A percentile compares a stretch with the other conserved stretches of the same genome.
phyloP scores from a whole-genome alignment of 1,140 invertebrate species.

The Cyclargus thomasi region DNA sequence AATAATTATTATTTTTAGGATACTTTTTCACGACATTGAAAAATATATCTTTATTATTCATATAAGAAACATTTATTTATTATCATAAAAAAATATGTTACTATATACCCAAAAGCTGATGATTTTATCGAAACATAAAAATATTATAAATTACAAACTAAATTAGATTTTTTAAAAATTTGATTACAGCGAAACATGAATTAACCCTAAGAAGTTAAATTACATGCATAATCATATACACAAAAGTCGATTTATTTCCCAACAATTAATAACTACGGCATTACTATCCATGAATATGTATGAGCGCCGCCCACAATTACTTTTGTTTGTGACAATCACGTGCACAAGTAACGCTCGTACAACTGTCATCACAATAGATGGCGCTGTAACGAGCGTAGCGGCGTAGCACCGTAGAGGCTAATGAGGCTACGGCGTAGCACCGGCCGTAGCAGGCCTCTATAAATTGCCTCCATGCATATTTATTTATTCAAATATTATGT shows the following conservation, averaged over 20 bases:
- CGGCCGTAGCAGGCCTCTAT: conserved; percentile 53
- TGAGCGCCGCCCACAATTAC: conserved; percentile 1
- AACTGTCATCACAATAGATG: conserved; percentile 39
- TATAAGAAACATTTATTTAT: too few species aligned
- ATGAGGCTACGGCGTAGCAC: conserved; percentile 60
- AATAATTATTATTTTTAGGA: too few species aligned
- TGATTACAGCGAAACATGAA: too few species aligned
- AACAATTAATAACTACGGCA: neutral
- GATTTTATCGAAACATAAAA: too few species aligned
- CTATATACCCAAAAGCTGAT: too few species aligned
- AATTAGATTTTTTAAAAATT: too few species aligned
- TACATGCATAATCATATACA: neutral
- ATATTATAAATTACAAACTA: too few species aligned
- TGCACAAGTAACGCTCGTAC: conserved; percentile 18
- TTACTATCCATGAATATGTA: conserved; percentile 1
- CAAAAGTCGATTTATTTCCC: neutral
- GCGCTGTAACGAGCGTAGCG: conserved; percentile 32
- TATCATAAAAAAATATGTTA: too few species aligned
- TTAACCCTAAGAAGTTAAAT: too few species aligned
- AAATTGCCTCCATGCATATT: conserved; percentile 75
- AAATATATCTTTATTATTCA: too few species aligned
- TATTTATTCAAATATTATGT: conserved; percentile 75
- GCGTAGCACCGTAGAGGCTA: conserved; percentile 54
- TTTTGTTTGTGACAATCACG: conserved; percentile 26
- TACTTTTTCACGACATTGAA: too few species aligned